Conservation (phyloP, 2,888 invertebrate species). For the Antheraea assamensis region DNA sequence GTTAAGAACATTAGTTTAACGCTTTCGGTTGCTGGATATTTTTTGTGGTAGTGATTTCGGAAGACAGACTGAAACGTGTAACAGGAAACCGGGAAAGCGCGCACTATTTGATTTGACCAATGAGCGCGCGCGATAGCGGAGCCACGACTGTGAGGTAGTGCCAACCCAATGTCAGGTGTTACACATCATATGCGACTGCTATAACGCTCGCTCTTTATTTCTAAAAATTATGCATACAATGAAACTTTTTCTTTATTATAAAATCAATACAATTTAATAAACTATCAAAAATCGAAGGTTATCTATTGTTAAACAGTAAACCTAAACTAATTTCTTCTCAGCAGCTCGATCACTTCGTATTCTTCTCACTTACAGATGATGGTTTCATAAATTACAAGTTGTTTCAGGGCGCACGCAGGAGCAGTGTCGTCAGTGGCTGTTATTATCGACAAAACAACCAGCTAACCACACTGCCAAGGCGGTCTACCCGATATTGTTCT, state of each 20-base stretch:
- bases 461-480: conserved; percentile 99
- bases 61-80: too few species aligned
- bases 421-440: conserved; percentile 99
- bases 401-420: conserved; percentile 84
- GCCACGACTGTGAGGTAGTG: too few species aligned
- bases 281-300: neutral
- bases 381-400: neutral
- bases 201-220: too few species aligned
- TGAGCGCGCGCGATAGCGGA: too few species aligned
- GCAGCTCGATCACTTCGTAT: neutral
- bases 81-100: too few species aligned
- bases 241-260: neutral
- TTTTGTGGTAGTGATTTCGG: too few species aligned
- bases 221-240: too few species aligned
- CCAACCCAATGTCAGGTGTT: too few species aligned
- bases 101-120: too few species aligned
- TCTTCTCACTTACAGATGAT: neutral
- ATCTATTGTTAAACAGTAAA: neutral
- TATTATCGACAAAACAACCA: conserved; percentile 92
- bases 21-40: too few species aligned
- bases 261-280: neutral
- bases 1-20: too few species aligned
- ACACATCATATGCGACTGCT: too few species aligned
- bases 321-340: neutral
- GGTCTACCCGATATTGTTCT: conserved; percentile 73